phyloP scores from a whole-genome alignment of 2,888 invertebrate genomes.

The Tinea pellionella region DNA sequence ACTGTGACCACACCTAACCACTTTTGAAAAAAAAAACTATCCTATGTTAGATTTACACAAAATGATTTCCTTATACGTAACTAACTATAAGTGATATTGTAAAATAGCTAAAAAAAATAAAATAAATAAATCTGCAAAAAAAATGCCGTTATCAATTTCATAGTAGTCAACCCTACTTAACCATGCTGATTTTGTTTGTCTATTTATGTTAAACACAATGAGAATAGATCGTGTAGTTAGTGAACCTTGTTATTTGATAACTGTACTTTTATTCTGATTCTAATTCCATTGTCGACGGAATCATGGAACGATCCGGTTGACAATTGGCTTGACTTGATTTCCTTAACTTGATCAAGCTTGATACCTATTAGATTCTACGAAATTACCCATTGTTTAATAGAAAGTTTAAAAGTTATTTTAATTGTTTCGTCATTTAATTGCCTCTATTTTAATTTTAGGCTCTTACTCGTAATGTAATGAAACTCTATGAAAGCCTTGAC shows the following conservation, averaged over 20 bases:
- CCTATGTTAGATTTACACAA: too few relatives aligned
- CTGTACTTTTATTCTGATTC: slow-evolving; percentile 19
- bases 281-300: not conserved
- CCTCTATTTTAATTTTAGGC: too few relatives aligned
- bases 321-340: not conserved
- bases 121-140: not conserved
- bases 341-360: slow-evolving; percentile 4
- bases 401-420: not conserved
- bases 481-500: too few relatives aligned
- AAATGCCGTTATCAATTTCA: not conserved
- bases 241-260: slow-evolving; percentile 31
- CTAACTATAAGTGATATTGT: too few relatives aligned
- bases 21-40: too few relatives aligned
- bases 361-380: not conserved
- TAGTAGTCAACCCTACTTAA: not conserved
- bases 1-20: too few relatives aligned
- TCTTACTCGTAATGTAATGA: too few relatives aligned
- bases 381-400: not conserved
- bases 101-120: too few relatives aligned
- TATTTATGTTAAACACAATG: slow-evolving; percentile 13
- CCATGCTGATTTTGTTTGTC: slow-evolving; percentile 16
- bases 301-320: not conserved
- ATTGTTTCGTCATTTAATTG: slow-evolving; percentile 14
- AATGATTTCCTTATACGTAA: too few relatives aligned
- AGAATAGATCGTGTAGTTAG: slow-evolving; percentile 22